These are phyloP conservation scores for Melanostoma mellinum DNA, from an alignment of 2,888 invertebrate species.

Conservation along the genomic window DNA sequence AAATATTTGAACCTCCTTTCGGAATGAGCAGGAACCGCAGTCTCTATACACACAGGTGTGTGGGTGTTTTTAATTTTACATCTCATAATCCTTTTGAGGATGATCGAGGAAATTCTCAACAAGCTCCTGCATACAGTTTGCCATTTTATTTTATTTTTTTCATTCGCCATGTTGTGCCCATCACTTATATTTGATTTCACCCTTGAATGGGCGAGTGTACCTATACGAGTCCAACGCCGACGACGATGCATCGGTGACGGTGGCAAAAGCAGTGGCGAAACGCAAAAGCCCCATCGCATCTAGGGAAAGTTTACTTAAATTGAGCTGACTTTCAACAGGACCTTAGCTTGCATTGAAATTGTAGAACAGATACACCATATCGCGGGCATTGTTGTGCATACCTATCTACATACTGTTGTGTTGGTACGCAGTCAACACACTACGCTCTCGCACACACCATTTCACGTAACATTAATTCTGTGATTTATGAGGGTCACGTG, in stretches of 20 bases:
- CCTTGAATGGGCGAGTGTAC: constrained; percentile 44
- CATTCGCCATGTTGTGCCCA: constrained; percentile 41
- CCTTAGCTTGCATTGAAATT: constrained; percentile 56
- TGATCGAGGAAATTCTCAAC: constrained; percentile 58
- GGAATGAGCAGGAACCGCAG: background rate
- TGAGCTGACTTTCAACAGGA: constrained; percentile 50
- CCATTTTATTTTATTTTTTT: constrained; percentile 30
- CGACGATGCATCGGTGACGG: background rate
- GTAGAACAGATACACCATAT: constrained; percentile 16
- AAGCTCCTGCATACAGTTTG: constrained; percentile 46
- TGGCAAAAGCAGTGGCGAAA: constrained; percentile 24
- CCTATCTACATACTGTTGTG: constrained; percentile 33
- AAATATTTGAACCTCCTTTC: background rate
- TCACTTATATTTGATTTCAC: constrained; percentile 63
- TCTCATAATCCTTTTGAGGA: constrained; percentile 39
- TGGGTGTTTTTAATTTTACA: constrained; percentile 26
- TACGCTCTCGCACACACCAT: constrained; percentile 79
- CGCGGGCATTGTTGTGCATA: constrained; percentile 25
- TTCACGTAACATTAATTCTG: constrained; percentile 83
- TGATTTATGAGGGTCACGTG: constrained; percentile 83
- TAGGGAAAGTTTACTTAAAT: constrained; percentile 53
- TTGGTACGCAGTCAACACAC: constrained; percentile 38
- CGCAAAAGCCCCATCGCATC: constrained; percentile 28
- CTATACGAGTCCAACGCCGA: too few species aligned
- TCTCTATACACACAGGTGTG: constrained; percentile 14